Evolutionary conservation across 1,140 invertebrate species (phyloP).

Genomic region (Bombus turneri): DNA sequence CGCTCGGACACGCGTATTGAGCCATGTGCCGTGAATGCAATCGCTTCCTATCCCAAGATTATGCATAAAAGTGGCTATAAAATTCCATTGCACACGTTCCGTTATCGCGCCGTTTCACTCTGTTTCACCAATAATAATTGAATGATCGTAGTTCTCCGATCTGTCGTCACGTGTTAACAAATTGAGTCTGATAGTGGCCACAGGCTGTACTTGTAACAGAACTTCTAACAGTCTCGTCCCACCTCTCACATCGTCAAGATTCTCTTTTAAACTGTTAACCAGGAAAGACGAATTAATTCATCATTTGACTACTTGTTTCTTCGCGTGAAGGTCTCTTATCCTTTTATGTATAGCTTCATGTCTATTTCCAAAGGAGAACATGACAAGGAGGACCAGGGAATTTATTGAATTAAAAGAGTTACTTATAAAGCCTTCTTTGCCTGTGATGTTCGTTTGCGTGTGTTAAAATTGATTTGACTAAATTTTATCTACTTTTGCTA

Average conservation of each 20-base stretch:
- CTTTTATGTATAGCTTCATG: not conserved
- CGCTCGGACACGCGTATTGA: too few relatives aligned
- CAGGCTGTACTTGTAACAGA: too few relatives aligned
- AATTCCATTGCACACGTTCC: not conserved
- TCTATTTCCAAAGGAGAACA: too few relatives aligned
- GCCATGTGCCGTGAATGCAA: not conserved
- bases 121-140: not conserved
- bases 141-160: not conserved
- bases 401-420: too few relatives aligned
- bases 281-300: not conserved
- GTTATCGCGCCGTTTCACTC: not conserved
- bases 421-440: too few relatives aligned
- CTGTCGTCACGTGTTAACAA: not conserved
- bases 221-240: too few relatives aligned
- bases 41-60: constrained; percentile 3
- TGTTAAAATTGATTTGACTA: too few relatives aligned
- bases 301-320: not conserved
- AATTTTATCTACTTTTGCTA: too few relatives aligned
- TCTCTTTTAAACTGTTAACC: not conserved
- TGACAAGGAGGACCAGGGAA: too few relatives aligned
- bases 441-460: too few relatives aligned
- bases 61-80: not conserved
- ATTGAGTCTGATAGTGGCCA: not conserved
- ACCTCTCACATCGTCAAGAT: too few relatives aligned
- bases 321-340: not conserved